Conservation (phyloP, 2,888 invertebrate species). For the Labia minor region DNA sequence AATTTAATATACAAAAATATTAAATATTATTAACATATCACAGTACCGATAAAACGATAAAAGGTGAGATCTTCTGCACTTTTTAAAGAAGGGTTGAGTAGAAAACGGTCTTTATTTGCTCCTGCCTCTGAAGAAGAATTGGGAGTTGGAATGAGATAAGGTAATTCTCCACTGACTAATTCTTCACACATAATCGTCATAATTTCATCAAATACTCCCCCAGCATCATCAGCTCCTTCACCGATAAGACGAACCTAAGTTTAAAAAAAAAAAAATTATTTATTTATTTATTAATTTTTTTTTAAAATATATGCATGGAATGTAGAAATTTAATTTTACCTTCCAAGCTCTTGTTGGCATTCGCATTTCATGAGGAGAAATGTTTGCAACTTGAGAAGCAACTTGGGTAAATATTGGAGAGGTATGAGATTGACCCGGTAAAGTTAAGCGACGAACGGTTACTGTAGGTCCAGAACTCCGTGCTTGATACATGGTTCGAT, state of each 20-base stretch:
- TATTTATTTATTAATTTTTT: too few relatives aligned
- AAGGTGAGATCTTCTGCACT: slow-evolving; percentile 36
- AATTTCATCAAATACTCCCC: slow-evolving; percentile 58
- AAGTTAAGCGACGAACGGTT: slow-evolving; percentile 47
- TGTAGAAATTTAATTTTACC: slow-evolving; percentile 35
- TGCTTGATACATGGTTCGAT: slow-evolving; percentile 56
- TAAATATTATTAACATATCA: too few relatives aligned
- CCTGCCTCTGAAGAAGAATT: slow-evolving; percentile 51
- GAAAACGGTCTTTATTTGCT: slow-evolving; percentile 48
- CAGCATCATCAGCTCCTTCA: slow-evolving; percentile 58
- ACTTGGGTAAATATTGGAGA: slow-evolving; percentile 52
- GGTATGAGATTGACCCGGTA: slow-evolving; percentile 42
- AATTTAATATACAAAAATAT: too few relatives aligned
- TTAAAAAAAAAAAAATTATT: slow-evolving; percentile 13
- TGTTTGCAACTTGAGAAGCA: slow-evolving; percentile 49
- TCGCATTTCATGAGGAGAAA: slow-evolving; percentile 45
- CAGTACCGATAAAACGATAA: neutral
- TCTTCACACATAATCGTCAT: slow-evolving; percentile 58
- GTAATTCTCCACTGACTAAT: slow-evolving; percentile 45
- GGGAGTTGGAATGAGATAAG: slow-evolving; percentile 49
- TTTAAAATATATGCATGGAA: neutral
- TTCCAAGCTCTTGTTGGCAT: slow-evolving; percentile 56
- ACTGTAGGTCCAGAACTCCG: slow-evolving; percentile 55
- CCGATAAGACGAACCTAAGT: slow-evolving; percentile 47
- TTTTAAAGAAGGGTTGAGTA: slow-evolving; percentile 50